These are phyloP conservation scores for Phortica okadai DNA, from an alignment of 2,888 invertebrate genomes.

Conservation along the genomic window DNA sequence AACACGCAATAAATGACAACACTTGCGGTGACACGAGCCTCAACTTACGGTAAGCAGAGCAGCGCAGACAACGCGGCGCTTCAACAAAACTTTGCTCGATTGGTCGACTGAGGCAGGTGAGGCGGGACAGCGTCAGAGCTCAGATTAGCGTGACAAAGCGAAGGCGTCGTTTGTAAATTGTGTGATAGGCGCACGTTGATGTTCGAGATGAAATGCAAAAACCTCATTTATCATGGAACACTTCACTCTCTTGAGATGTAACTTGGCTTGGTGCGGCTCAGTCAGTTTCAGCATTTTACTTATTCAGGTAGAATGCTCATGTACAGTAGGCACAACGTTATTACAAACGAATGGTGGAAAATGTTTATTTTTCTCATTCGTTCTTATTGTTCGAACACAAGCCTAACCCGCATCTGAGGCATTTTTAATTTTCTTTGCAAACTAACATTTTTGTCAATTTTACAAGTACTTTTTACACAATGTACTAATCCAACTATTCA, in stretches of 20 bases:
- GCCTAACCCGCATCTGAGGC: too few species aligned
- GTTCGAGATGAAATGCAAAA: constrained; percentile 7
- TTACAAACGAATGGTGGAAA: too few species aligned
- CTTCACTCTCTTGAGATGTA: not conserved
- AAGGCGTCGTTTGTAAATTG: too few species aligned
- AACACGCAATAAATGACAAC: constrained; percentile 31
- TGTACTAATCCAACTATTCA: too few species aligned
- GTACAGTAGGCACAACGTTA: too few species aligned
- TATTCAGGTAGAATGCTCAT: too few species aligned
- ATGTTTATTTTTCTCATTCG: not conserved
- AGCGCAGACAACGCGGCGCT: constrained; percentile 17
- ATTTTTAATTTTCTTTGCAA: too few species aligned
- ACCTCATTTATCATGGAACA: constrained; percentile 30
- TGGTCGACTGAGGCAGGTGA: not conserved
- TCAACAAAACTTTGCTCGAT: not conserved
- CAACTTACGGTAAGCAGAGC: not conserved
- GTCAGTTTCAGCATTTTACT: too few species aligned
- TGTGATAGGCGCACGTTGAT: too few species aligned
- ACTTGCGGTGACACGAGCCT: constrained; percentile 3
- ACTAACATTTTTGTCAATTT: too few species aligned
- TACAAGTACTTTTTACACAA: too few species aligned
- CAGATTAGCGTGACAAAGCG: too few species aligned
- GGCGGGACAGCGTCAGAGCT: not conserved
- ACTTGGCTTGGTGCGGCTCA: not conserved
- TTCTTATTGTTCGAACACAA: not conserved